phyloP scores from a whole-genome alignment of 2,113 vertebrate genomes.

The Falco punctatus region DNA sequence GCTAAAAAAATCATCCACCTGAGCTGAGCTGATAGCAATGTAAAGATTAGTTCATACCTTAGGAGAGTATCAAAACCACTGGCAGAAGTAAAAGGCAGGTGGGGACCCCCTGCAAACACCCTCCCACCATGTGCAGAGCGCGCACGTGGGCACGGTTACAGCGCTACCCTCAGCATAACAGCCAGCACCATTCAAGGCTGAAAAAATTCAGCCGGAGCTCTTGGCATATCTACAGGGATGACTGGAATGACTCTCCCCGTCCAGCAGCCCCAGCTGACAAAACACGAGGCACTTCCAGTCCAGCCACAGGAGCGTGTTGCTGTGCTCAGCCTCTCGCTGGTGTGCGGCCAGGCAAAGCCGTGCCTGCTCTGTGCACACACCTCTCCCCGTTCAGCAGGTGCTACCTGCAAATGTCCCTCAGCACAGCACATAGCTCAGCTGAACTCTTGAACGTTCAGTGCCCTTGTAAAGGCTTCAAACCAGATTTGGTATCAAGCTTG shows the following conservation, averaged over 20 bases:
- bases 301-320: accelerated
- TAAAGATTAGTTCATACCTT: neutral
- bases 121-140: neutral
- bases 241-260: accelerated
- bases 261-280: neutral
- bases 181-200: accelerated
- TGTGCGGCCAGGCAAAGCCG: neutral
- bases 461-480: neutral
- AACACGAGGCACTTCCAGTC: neutral
- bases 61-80: neutral
- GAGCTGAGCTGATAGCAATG: neutral
- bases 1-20: neutral
- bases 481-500: neutral
- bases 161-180: accelerated
- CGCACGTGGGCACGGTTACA: accelerated
- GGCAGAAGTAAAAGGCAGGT: neutral
- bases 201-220: accelerated
- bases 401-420: neutral
- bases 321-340: neutral
- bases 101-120: neutral
- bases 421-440: accelerated
- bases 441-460: accelerated
- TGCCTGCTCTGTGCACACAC: neutral
- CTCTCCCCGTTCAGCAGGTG: neutral
- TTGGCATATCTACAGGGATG: neutral